Evolutionary conservation across 1,140 invertebrate genomes (phyloP), one percentile per base, ranked within the genome.

Genomic region (Asbolus verrucosus): DNA sequence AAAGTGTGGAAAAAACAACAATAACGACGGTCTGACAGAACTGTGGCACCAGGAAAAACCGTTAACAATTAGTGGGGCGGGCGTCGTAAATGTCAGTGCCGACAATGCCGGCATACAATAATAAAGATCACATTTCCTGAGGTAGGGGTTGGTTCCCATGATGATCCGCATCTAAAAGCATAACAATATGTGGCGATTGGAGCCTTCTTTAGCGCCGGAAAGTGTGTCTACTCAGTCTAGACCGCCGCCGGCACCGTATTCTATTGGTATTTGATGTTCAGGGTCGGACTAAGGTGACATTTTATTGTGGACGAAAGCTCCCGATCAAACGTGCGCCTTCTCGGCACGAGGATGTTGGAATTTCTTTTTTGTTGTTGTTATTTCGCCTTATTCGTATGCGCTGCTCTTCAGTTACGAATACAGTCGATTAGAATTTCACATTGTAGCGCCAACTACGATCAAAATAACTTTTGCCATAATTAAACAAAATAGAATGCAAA

Each of bases 201-300:
- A 62, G 31, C 36, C 54, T 62, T 65, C 65, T 68, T 71, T 68
- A 72, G 70, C 70, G 70, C 70, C 70, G 66, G 70, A 67, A 72
- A 72, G 70, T 72, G 54, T 61, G 70, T 72, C 70, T 68, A 54
- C 66, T 6, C 14, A 24, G 70, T 72, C 70, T 72, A 69, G 70
- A 72, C 70, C 70, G 69, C 70, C 60, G 70, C 15, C 70, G 66
- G 70, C 70, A 68, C 18, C 54, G 30, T 63, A 63, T 72, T 60
- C 63, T 67, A 46, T 71, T 67, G 36, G 36, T 36, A 71, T 69
- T 69, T 54, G 11, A 16, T 19, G 15, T 15, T 11, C 69, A 71
- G 69, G 46, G 21, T 21, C 33, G 69, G 62, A 54, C 43, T 67
- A 15, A 11, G n/a, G 24, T 3, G 24, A 30, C n/a, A n/a, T n/a